A percentile compares a stretch with the other conserved stretches of the same genome.
phyloP scores from a whole-genome alignment of 1,140 invertebrate genomes.

The Acyrthosiphon pisum region DNA sequence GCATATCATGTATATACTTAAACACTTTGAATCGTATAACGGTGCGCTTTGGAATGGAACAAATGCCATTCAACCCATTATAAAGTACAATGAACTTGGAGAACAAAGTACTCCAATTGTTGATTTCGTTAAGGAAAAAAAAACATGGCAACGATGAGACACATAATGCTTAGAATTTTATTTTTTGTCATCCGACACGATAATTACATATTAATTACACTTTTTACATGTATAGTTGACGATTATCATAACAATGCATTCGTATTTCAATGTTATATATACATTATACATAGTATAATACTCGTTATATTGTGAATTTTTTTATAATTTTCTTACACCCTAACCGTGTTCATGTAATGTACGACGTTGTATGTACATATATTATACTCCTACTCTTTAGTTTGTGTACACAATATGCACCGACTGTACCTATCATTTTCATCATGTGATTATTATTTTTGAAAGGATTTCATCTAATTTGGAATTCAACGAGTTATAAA shows the following conservation, averaged over 20 bases:
- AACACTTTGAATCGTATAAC: neutral
- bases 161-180: neutral
- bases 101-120: neutral
- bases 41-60: neutral
- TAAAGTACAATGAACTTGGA: neutral
- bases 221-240: neutral
- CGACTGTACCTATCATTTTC: too few species aligned
- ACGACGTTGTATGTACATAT: neutral
- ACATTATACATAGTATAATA: neutral
- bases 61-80: neutral
- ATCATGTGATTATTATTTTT: neutral
- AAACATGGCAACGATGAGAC: neutral
- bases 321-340: neutral
- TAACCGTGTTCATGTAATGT: neutral
- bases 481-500: neutral
- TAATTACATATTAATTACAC: constrained; percentile 18
- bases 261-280: neutral
- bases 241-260: constrained; percentile 1
- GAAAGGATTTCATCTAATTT: neutral
- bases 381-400: neutral
- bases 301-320: neutral
- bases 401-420: neutral
- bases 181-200: neutral
- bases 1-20: neutral
- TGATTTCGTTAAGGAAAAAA: neutral